Evolutionary conservation across 2,888 invertebrate species (phyloP).

Genomic region (Oasisia sp.): DNA sequence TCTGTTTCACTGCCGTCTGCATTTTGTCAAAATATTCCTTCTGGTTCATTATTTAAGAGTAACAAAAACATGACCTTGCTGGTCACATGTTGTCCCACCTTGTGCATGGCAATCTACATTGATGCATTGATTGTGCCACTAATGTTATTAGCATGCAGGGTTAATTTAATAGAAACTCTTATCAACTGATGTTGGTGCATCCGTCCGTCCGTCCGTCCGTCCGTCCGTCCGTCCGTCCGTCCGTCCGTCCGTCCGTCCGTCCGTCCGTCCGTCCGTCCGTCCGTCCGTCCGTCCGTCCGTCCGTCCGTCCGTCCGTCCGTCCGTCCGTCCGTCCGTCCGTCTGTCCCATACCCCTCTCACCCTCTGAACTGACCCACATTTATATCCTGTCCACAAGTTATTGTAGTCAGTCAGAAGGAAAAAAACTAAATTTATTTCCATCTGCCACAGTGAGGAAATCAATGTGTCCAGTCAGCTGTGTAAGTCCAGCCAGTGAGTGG

Average conservation of each 20-base stretch:
- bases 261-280: no score
- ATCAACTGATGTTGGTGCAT: background rate
- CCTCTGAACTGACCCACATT: background rate
- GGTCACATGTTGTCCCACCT: no score
- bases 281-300: no score
- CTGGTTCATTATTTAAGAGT: no score
- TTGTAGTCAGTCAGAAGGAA: background rate
- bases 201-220: background rate
- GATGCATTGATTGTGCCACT: background rate
- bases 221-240: no score
- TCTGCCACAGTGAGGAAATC: background rate
- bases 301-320: no score
- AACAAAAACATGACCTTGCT: no score
- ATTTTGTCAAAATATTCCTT: no score
- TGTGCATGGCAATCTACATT: background rate
- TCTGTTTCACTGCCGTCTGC: no score
- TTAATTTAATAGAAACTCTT: background rate
- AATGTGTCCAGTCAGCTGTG: background rate
- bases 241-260: no score
- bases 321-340: background rate
- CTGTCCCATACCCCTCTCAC: background rate
- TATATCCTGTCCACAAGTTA: background rate
- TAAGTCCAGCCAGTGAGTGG: background rate
- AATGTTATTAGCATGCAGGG: background rate
- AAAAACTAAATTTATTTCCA: background rate